Conservation (phyloP, 2,113 vertebrate genomes). For the Corythornis madagascariensis region DNA sequence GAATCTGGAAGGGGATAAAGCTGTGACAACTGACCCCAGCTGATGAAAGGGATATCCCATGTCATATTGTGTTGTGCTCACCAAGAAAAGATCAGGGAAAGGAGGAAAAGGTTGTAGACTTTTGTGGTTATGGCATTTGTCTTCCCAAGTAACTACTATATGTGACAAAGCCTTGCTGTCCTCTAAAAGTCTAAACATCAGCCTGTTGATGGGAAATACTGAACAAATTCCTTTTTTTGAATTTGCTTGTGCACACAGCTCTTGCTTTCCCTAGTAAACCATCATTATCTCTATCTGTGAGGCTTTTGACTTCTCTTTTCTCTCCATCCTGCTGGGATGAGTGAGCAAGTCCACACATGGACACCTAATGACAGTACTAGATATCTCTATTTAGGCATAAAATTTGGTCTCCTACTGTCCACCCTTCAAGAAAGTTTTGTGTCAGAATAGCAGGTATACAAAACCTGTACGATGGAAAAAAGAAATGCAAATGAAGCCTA, state of each 20-base stretch:
- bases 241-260: not conserved
- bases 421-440: not conserved
- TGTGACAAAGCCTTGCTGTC: not conserved
- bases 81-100: not conserved
- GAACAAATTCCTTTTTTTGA: not conserved
- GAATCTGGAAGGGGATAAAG: not conserved
- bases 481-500: not conserved
- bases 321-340: not conserved
- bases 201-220: not conserved
- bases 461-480: not conserved
- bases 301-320: not conserved
- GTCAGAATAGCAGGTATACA: not conserved
- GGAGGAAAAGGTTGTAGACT: not conserved
- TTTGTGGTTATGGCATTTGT: not conserved
- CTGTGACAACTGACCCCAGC: not conserved
- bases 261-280: not conserved
- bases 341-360: not conserved
- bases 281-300: rapidly evolving
- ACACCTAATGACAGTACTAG: not conserved
- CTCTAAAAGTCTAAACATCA: not conserved
- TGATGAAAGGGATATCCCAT: not conserved
- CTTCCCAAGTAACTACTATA: not conserved
- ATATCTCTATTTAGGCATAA: not conserved
- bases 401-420: not conserved
- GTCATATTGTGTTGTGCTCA: not conserved